phyloP scores from a whole-genome alignment of 2,797 vertebrate genomes.

The Centropyge bicolor region DNA sequence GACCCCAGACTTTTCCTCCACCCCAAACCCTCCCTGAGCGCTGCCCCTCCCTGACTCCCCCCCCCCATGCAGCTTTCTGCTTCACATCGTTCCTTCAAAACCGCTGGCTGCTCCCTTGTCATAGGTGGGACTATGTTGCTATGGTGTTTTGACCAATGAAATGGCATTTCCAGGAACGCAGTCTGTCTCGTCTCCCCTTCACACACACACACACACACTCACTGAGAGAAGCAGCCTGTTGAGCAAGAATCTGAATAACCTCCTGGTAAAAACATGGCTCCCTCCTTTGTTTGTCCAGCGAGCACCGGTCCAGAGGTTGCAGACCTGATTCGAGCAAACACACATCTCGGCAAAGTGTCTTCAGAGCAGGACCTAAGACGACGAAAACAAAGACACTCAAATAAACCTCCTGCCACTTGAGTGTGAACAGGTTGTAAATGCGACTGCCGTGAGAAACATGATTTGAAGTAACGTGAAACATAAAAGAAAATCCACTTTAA shows the following conservation, averaged over 20 bases:
- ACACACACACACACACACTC: conserved; percentile 32
- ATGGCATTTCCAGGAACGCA: conserved; percentile 69
- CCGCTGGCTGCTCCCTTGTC: conserved; percentile 76
- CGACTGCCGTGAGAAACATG: conserved; percentile 2
- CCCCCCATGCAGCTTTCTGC: conserved; percentile 63
- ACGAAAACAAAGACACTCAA: conserved; percentile 9
- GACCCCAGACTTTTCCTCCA: conserved; percentile 40
- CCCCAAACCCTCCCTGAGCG: background rate
- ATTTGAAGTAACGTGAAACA: background rate
- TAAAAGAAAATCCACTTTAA: background rate
- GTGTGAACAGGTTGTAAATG: background rate
- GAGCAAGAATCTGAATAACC: conserved; percentile 69
- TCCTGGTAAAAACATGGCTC: conserved; percentile 59
- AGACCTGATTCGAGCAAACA: conserved; percentile 42
- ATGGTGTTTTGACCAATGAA: conserved; percentile 82
- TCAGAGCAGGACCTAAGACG: background rate
- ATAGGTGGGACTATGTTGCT: conserved; percentile 86
- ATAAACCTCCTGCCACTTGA: background rate
- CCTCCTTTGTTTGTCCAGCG: conserved; percentile 57
- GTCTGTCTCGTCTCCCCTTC: conserved; percentile 56
- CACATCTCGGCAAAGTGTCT: conserved; percentile 22
- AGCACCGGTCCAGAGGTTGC: conserved; percentile 50
- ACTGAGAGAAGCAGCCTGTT: conserved; percentile 54
- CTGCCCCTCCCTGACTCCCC: background rate
- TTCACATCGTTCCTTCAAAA: conserved; percentile 79